A percentile compares a stretch with the other conserved stretches of the same genome.
phyloP scores from a whole-genome alignment of 2,113 vertebrate genomes.

The Oreochromis spilurus region DNA sequence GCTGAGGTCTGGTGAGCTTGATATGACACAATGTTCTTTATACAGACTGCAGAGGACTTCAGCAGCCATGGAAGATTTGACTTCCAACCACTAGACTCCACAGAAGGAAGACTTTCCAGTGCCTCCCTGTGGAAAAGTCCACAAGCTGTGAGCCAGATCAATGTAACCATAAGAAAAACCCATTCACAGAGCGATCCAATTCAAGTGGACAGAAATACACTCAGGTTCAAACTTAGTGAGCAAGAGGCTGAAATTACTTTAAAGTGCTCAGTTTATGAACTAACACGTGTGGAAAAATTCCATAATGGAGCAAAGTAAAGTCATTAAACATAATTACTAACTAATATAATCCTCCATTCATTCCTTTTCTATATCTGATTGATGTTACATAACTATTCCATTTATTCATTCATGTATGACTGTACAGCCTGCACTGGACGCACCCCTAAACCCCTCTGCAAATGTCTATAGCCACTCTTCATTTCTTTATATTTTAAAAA shows the following conservation, averaged over 20 bases:
- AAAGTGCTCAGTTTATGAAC: not conserved
- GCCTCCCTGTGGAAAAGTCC: conserved; percentile 61
- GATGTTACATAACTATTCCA: not conserved
- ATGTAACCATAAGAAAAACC: conserved; percentile 38
- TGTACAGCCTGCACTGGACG: not conserved
- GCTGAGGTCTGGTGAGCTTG: conserved; percentile 20
- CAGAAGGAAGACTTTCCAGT: conserved; percentile 59
- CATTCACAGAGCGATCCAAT: not conserved
- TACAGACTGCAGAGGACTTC: conserved; percentile 39
- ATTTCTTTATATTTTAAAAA: not conserved
- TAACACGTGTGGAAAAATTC: not conserved
- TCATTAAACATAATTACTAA: not conserved
- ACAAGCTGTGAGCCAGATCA: conserved; percentile 21
- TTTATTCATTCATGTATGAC: not conserved
- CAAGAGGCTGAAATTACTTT: not conserved
- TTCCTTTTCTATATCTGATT: not conserved
- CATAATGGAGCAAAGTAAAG: not conserved
- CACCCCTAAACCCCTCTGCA: not conserved
- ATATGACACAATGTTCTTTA: conserved; percentile 55
- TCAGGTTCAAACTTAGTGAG: not conserved
- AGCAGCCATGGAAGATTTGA: conserved; percentile 65
- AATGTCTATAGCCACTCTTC: not conserved
- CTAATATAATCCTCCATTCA: not conserved
- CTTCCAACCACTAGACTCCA: conserved; percentile 29
- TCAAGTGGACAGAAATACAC: conserved; percentile 25